Base-by-base conservation (phyloP, 2,888 invertebrate genomes). In the Sialis fuliginosa region DNA sequence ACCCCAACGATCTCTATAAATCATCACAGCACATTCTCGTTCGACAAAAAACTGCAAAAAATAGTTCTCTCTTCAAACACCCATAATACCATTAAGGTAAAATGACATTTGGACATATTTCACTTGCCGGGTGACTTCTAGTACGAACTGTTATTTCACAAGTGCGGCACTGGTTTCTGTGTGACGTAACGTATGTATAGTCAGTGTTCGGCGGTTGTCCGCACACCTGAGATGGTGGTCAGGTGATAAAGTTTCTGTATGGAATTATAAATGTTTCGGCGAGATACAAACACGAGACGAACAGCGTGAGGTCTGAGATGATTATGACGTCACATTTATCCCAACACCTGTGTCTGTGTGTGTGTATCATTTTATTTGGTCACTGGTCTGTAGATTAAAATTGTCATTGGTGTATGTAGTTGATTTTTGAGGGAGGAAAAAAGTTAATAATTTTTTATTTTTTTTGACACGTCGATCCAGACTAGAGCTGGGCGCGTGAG, bases 221-320 rank as follows among this genome's bases (percentile, higher is more conserved):
- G 30, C 42, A 30, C 42, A 30, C 4, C 22, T 6, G 6, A 22
- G n/a, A 42, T 31, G 8, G 13, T 6, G 30, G 42, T 9, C 22
- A 10, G 42, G 7, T 8, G 10, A 31, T 30, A 30, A 41, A 6
- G 41, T 31, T 39, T 31, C 31, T 42, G 32, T 31, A 9, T 42
- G 7, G 42, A 22, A 42, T 42, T 42, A 42, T 41, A 41, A 41
- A 42, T 42, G 42, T 42, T 42, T 13, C 42, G 42, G 42, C 42
- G 22, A 22, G 42, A 31, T 12, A 30, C 30, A 12, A 42, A 42
- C 6, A 12, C 10, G 10, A 22, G 32, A 31, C 22, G 22, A 22
- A 30, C 42, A 12, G 30, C 22, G 22, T 12, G 13, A 7, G 42
- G 42, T 12, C 42, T 30, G 42, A 12, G 37, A 37, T 42, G 42